Percentiles rank a stretch among this genome's conserved stretches.
phyloP scores from a whole-genome alignment of 1,140 invertebrate species.

The Caenorhabditis briggsae region DNA sequence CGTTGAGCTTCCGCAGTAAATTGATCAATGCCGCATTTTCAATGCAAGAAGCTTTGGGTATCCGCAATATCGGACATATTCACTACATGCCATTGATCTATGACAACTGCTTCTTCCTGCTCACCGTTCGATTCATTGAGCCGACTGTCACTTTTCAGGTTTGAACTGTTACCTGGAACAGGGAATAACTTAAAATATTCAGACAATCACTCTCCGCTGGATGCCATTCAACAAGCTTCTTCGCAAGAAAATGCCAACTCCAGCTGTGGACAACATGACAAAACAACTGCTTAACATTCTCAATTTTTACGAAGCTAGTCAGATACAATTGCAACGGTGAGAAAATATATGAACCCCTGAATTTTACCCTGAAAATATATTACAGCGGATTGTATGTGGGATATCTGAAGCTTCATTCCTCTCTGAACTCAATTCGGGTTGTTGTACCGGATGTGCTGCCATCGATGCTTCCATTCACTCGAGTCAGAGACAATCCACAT shows the following conservation, averaged over 20 bases:
- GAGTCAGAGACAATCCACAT: constrained; percentile 92
- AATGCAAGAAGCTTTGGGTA: constrained; percentile 90
- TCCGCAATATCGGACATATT: constrained; percentile 91
- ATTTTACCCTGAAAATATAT: not conserved
- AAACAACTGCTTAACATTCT: constrained; percentile 84
- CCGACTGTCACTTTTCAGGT: constrained; percentile 45
- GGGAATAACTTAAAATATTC: not conserved
- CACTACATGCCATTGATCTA: constrained; percentile 89
- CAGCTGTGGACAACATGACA: constrained; percentile 61
- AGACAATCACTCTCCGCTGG: constrained; percentile 61
- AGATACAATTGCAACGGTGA: constrained; percentile 82
- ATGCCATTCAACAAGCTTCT: constrained; percentile 63
- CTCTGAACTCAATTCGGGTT: constrained; percentile 92
- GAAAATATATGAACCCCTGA: not conserved
- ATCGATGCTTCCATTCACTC: constrained; percentile 91
- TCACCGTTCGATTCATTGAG: constrained; percentile 82
- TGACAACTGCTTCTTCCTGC: constrained; percentile 75
- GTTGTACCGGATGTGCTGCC: constrained; percentile 90
- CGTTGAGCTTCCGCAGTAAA: constrained; percentile 84
- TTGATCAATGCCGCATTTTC: constrained; percentile 89
- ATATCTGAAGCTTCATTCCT: constrained; percentile 94
- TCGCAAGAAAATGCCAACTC: constrained; percentile 60
- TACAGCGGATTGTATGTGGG: constrained; percentile 90
- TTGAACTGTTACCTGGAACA: not conserved
- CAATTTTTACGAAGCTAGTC: constrained; percentile 89